These are phyloP conservation scores for Zelleria hepariella DNA, from an alignment of 2,888 invertebrate genomes.

Conservation along the genomic window DNA sequence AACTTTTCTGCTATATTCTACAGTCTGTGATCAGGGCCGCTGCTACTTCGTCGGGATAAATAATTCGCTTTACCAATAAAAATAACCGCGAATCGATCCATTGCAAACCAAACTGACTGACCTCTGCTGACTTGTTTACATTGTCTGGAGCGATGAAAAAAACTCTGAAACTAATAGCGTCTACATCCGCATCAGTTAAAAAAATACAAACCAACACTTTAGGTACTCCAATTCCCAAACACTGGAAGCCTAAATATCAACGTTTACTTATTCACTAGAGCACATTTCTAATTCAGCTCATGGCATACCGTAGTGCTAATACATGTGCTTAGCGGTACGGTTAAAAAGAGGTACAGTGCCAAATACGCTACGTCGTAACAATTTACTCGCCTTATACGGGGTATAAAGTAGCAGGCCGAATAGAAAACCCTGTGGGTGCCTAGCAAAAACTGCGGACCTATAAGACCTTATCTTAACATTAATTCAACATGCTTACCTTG, in stretches of 20 bases:
- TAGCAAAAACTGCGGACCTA: conserved; percentile 19
- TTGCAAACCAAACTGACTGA: too few relatives aligned
- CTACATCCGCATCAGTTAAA: background rate
- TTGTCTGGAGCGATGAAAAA: too few relatives aligned
- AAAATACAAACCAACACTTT: conserved; percentile 11
- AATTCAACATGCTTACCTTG: conserved; percentile 9
- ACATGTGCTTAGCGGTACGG: conserved; percentile 61
- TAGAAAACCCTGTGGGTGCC: conserved; percentile 28
- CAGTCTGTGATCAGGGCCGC: too few relatives aligned
- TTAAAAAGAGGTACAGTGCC: conserved; percentile 56
- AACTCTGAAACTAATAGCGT: too few relatives aligned
- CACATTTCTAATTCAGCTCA: conserved; percentile 25
- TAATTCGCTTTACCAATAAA: too few relatives aligned
- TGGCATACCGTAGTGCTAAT: conserved; percentile 42
- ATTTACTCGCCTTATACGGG: conserved; percentile 54
- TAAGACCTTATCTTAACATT: conserved; percentile 15
- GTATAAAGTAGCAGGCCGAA: conserved; percentile 35
- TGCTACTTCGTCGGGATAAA: too few relatives aligned
- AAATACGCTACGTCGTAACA: conserved; percentile 57
- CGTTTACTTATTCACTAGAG: conserved; percentile 39
- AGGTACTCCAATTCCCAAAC: background rate
- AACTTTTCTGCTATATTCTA: too few relatives aligned
- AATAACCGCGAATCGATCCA: too few relatives aligned
- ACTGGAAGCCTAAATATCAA: background rate
- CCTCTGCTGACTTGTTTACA: too few relatives aligned